Evolutionary conservation across 1,140 invertebrate species (phyloP), one percentile per base, ranked within the genome.

Genomic region (Callitettix versicolor): DNA sequence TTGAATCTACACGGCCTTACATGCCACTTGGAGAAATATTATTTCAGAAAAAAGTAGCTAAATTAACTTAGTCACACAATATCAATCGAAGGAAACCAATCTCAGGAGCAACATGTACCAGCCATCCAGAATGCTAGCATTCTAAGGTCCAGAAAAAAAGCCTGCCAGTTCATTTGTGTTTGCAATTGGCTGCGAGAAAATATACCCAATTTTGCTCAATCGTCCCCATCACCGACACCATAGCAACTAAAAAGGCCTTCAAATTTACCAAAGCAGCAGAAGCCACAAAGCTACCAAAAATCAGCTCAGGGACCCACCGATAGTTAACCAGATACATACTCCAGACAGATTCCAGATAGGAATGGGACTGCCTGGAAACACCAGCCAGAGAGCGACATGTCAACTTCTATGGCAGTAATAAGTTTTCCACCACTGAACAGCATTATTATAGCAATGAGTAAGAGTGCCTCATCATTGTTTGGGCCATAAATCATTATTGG

Each of bases 31-130:
- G 50, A 64, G 14, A 69, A 71, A 50, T 68, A 64, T 49, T 17
- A 64, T 17, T 68, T 71, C 41, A 64, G 55, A 30, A 56, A 62
- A 18, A 59, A 57, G n/a, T 50, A 62, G 49, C 33, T 66, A 30
- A 64, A 61, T 57, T 68, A 67, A 57, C 60, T 72, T 11, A 69
- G 69, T 9, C 64, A 63, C 46, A 18, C 60, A 6, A 59, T 72
- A 33, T 56, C 63, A 30, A n/a, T 30, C 0, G 56, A 66, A 17
- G 67, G 68, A 5, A 48, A 75, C 0, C 41, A 58, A 6, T 62
- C 65, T 3, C 3, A 30, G 26, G 26, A 30, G 26, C 0, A 65
- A 71, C 44, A 66, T 67, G 1, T 58, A 58, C 3, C 63, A 66
- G 55, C 55, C 69, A 11, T 43, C 52, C 34, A 63, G 62, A 6